Base-by-base conservation (phyloP, 2,113 vertebrate species). In the Toxotes jaculatrix region DNA sequence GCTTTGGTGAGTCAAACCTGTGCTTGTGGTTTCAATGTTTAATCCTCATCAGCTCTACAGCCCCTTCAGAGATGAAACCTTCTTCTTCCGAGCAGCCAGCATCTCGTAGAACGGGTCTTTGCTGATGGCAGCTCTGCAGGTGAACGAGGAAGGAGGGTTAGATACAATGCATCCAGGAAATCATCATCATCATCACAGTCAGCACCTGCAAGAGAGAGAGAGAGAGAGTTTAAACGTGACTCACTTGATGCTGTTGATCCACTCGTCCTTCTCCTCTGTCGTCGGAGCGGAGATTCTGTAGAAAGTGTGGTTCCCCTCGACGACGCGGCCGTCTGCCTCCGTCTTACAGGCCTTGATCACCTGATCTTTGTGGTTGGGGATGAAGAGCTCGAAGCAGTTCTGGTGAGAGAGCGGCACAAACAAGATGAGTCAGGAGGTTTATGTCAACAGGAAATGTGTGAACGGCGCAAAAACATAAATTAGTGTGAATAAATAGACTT, bases 311-410 rank as follows among this genome's bases (percentile, higher is more conserved):
- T 99, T 99, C 8, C 98, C 98, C 74, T 99, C 98, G 19, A 99
- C 98, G 32, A 99, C 98, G 0, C 98, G 97, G 1, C 98, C 98
- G 0, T 99, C 98, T 0, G 98, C 98, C 90, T 99, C 98, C 0
- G 98, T 99, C 95, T 99, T 99, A 61, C 98, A 99, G 43, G 98
- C 98, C 71, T 99, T 99, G 90, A 99, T 99, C 79, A 99, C 97
- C 89, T 99, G 98, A 93, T 99, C 98, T 85, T 97, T 99, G 85
- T 97, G 98, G 94, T 99, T 97, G 0, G 98, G 96, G 91, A 99
- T 98, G 87, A 96, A 99, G 53, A 99, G 97, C 93, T 99, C 98
- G 3, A 99, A 99, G 93, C 98, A 99, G 94, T 99, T 99, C 98
- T 99, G 94, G 36, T 8, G 45, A 63, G 14, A 55, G 32, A 84